Conservation (phyloP, 2,797 vertebrate species). For the Coregonus ussuriensis region DNA sequence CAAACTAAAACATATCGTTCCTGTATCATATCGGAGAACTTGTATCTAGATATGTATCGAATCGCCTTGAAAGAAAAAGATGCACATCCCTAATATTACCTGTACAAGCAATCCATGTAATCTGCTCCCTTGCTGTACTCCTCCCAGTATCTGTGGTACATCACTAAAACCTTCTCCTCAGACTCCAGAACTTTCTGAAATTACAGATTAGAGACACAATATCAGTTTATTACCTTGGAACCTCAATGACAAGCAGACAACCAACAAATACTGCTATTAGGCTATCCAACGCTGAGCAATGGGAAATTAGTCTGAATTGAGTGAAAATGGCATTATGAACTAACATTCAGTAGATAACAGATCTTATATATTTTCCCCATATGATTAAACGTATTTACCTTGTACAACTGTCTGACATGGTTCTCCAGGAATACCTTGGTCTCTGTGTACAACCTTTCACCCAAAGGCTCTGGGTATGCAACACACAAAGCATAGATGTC, state of each 20-base stretch:
- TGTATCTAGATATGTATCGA: too few species aligned
- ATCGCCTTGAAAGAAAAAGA: too few species aligned
- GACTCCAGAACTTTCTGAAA: conserved; percentile 92
- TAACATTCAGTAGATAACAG: not conserved
- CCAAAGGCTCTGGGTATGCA: conserved; percentile 97
- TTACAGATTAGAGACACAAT: not conserved
- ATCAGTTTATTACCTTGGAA: not conserved
- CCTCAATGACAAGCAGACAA: not conserved
- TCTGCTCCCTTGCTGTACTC: conserved; percentile 98
- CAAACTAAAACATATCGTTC: too few species aligned
- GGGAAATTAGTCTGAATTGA: not conserved
- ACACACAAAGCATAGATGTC: conserved; percentile 99
- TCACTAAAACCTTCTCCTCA: conserved; percentile 97
- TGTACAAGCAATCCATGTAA: conserved; percentile 99
- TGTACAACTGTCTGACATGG: conserved; percentile 93
- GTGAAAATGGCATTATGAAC: not conserved
- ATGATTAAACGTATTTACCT: conserved; percentile 71
- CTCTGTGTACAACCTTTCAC: conserved; percentile 95
- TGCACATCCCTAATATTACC: conserved; percentile 70
- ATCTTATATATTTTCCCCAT: not conserved
- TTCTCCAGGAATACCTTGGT: conserved; percentile 98
- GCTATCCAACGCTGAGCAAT: not conserved
- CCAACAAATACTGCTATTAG: not conserved
- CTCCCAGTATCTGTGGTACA: conserved; percentile 99
- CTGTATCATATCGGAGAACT: too few species aligned